Percentiles rank a stretch among this genome's conserved stretches.
Conservation (phyloP, 2,797 vertebrate species). For the Distichodus sexfasciatus region DNA sequence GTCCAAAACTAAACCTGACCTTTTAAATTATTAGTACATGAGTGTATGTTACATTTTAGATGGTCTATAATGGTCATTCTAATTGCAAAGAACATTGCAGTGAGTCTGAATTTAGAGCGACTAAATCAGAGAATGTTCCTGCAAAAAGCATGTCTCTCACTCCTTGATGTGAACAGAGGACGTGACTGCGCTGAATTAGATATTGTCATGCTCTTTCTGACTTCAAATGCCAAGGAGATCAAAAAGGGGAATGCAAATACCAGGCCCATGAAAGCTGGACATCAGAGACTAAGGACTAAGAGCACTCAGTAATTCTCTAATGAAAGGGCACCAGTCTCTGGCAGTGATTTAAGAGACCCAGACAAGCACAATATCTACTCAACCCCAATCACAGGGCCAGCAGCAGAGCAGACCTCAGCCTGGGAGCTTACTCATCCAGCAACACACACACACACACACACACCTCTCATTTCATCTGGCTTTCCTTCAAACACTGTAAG, state of each 20-base stretch:
- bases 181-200: conserved; percentile 6
- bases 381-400: conserved; percentile 18
- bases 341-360: conserved; percentile 17
- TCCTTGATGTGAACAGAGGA: not conserved
- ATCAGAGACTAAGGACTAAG: conserved; percentile 34
- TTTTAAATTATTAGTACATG: too few species aligned
- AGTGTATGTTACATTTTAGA: too few species aligned
- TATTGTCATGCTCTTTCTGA: conserved; percentile 24
- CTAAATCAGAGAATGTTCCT: not conserved
- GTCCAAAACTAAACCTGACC: not conserved
- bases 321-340: conserved; percentile 34
- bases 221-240: conserved; percentile 41
- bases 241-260: conserved; percentile 50
- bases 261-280: conserved; percentile 30
- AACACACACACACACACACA: not conserved
- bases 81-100: not conserved
- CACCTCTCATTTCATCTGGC: too few species aligned
- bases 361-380: conserved; percentile 32
- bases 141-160: conserved; percentile 7
- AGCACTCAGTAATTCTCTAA: conserved; percentile 41
- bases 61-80: too few species aligned
- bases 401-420: conserved; percentile 3
- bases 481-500: too few species aligned
- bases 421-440: not conserved
- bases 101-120: not conserved